Percentiles rank a stretch among this genome's conserved stretches.
Evolutionary conservation across 2,113 vertebrate genomes (phyloP).

Genomic region (Drymodes brunneopygia): DNA sequence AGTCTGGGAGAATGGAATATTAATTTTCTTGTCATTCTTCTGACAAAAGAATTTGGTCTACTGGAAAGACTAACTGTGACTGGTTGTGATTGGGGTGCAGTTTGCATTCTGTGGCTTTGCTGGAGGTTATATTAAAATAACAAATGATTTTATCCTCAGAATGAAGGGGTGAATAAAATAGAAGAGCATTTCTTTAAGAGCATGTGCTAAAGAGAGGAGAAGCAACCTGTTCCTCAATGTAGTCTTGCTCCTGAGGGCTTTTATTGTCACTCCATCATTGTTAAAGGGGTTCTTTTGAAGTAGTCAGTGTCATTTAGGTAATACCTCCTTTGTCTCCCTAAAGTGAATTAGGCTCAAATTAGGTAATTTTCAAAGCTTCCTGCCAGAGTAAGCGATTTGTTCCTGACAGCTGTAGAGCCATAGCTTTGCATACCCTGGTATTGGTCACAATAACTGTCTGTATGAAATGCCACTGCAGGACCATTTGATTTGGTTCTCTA

Average conservation of each 20-base stretch:
- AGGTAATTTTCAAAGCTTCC: neutral
- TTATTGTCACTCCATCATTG: neutral
- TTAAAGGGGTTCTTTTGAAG: neutral
- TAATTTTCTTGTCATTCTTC: neutral
- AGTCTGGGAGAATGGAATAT: neutral
- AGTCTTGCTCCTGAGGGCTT: neutral
- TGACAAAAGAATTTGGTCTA: neutral
- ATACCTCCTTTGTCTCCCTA: neutral
- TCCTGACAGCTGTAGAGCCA: neutral
- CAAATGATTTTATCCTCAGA: neutral
- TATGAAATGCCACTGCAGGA: neutral
- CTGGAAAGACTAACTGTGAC: neutral
- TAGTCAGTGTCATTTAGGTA: neutral
- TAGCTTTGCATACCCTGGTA: neutral
- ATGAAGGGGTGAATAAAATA: neutral
- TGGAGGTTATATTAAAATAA: neutral
- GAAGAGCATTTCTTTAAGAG: neutral
- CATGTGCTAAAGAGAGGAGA: neutral
- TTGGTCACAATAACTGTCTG: neutral
- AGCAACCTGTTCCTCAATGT: neutral
- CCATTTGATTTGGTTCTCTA: neutral
- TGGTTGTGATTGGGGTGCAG: neutral
- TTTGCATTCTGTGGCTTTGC: neutral
- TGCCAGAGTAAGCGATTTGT: neutral
- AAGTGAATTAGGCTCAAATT: neutral